Evolutionary conservation across 2,797 vertebrate genomes (phyloP).

Genomic region (Vipera ursinii): DNA sequence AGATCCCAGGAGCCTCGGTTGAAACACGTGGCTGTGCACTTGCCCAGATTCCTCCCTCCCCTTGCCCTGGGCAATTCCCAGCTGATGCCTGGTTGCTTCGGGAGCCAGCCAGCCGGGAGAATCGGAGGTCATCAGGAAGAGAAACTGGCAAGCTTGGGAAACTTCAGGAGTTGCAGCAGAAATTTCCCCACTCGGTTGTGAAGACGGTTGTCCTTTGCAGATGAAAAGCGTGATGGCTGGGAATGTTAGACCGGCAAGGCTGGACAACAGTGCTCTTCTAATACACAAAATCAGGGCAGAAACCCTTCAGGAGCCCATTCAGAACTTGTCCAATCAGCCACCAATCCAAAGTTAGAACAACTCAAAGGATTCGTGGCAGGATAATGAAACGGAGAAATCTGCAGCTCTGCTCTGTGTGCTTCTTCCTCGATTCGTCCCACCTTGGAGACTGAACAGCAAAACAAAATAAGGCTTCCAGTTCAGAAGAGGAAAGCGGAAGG

Average conservation of each 20-base stretch:
- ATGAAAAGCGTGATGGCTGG: neutral
- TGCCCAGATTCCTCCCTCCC: neutral
- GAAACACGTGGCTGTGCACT: neutral
- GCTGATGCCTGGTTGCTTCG: neutral
- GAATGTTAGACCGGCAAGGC: neutral
- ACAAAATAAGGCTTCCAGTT: constrained; percentile 25
- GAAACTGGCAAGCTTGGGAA: neutral
- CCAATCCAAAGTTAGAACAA: neutral
- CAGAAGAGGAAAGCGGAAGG: neutral
- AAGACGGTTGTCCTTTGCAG: neutral
- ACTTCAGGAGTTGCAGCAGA: neutral
- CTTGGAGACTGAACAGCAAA: constrained; percentile 9
- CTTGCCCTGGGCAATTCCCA: neutral
- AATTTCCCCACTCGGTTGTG: neutral
- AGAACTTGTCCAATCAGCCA: neutral
- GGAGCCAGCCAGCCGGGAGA: neutral
- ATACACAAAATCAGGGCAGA: neutral
- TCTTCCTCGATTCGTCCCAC: neutral
- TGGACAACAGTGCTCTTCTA: neutral
- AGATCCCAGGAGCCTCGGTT: neutral
- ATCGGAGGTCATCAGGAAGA: neutral
- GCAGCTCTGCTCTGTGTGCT: constrained; percentile 9
- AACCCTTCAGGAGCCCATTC: neutral
- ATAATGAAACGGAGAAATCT: constrained; percentile 26
- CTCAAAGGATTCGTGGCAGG: constrained; percentile 5